Evolutionary conservation across 53 echinoderm and acorn worm genomes (phyloP).

Genomic region (Pentamera pediparva): DNA sequence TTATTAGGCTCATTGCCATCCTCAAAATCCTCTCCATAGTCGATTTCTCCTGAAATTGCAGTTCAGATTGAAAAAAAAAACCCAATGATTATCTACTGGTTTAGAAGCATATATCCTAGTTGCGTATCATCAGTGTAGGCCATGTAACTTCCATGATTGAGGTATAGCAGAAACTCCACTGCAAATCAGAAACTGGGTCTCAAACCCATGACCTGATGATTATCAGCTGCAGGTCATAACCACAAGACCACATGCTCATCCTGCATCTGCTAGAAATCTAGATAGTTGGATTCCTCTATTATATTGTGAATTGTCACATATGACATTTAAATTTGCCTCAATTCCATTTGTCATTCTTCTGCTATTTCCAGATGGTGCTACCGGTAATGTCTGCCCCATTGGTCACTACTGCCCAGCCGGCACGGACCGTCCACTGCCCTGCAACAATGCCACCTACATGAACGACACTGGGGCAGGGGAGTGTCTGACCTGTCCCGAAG

Average conservation of each 20-base stretch:
- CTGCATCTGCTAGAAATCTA: too few relatives aligned
- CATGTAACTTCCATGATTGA: too few relatives aligned
- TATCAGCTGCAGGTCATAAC: too few relatives aligned
- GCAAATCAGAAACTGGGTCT: background rate
- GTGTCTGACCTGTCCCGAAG: constrained; percentile 79
- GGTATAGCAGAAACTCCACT: too few relatives aligned
- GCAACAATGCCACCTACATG: constrained; percentile 96
- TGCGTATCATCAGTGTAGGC: background rate
- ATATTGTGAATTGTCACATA: too few relatives aligned
- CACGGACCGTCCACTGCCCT: constrained; percentile 85
- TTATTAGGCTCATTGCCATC: too few relatives aligned
- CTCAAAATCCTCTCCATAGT: too few relatives aligned
- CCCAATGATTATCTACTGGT: background rate
- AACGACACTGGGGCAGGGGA: constrained; percentile 82
- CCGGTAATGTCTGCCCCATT: constrained; percentile 87
- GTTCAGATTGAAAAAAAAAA: too few relatives aligned
- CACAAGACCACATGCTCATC: too few relatives aligned
- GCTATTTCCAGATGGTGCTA: constrained; percentile 61
- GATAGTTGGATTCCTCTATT: too few relatives aligned
- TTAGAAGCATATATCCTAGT: background rate
- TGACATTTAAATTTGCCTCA: background rate
- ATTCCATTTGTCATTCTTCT: background rate
- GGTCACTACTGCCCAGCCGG: constrained; percentile 93
- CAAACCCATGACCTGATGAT: too few relatives aligned
- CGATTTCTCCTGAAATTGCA: too few relatives aligned